Evolutionary conservation across 2,888 invertebrate species (phyloP), one percentile per base, ranked within the genome.

Genomic region (Gisinianus flammeolus): DNA sequence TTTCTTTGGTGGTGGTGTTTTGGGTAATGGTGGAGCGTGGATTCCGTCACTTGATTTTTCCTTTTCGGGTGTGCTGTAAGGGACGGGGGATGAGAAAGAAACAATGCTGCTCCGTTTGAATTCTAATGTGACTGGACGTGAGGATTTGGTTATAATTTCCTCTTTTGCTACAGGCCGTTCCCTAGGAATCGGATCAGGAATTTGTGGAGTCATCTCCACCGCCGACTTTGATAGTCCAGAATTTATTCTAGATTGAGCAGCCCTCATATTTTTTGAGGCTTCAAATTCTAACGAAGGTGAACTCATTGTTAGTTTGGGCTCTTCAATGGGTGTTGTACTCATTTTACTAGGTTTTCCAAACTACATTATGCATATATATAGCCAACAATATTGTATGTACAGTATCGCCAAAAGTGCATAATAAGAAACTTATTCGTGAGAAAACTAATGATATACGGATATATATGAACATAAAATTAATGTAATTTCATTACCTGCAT

Each of bases 11-110:
- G 78, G 78, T 31, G 75, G 79, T 2, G 79, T 77, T 68, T 81
- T 83, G 30, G 81, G 80, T 31, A 79, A 26, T 1, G 78, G 71
- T n/a, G 83, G n/a, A 16, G 16, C 66, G 1, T 30, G 12, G 8
- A 10, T 66, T 0, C 1, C 3, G 5, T 66, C 28, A 28, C 2
- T 2, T 2, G n/a, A 24, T n/a, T 58, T 16, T 10, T 10, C 44
- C n/a, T 54, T n/a, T n/a, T 54, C 54, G 16, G 5, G 16, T 54
- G 54, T 16, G n/a, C 54, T 54, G 10, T 62, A 62, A 26, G 62
- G 62, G 1, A 28, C 8, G 6, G 62, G 62, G 6, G 26, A 26
- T 1, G 62, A 28, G 4, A 62, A 12, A 1, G 62, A 62, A 24
- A 26, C 26, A 24, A 62, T 26, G 12, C 16, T 5, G n/a, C n/a